Conservation (phyloP, 2,888 invertebrate genomes). For the Timandra comae region DNA sequence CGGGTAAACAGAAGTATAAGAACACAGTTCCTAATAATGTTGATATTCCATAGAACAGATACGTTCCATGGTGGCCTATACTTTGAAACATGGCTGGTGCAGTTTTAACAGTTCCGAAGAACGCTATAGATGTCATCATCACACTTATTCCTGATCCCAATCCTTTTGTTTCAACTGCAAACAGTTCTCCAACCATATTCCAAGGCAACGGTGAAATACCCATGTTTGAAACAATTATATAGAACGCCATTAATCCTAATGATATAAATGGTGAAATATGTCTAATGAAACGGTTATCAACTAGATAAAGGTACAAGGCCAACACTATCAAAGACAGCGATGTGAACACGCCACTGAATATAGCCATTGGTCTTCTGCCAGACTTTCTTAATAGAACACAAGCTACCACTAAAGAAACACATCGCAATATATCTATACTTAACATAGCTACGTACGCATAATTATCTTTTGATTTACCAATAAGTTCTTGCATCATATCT, state of each 20-base stretch:
- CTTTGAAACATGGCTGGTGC: constrained; percentile 77
- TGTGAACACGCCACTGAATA: constrained; percentile 80
- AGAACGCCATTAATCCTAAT: constrained; percentile 72
- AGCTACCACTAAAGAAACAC: constrained; percentile 76
- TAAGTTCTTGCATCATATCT: constrained; percentile 78
- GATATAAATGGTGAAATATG: constrained; percentile 53
- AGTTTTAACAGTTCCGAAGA: constrained; percentile 81
- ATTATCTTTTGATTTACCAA: constrained; percentile 60
- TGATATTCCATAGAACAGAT: constrained; percentile 78
- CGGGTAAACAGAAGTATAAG: constrained; percentile 79
- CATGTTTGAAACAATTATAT: constrained; percentile 76
- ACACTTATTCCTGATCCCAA: constrained; percentile 82
- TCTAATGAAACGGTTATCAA: constrained; percentile 34
- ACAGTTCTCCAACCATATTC: constrained; percentile 85
- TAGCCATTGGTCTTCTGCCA: constrained; percentile 79
- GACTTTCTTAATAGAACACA: constrained; percentile 77
- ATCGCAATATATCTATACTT: constrained; percentile 79
- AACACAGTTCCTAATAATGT: constrained; percentile 78
- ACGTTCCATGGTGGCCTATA: constrained; percentile 78
- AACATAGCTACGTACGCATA: constrained; percentile 80
- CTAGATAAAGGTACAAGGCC: constrained; percentile 64
- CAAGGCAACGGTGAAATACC: constrained; percentile 83
- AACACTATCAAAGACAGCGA: constrained; percentile 74
- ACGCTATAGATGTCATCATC: constrained; percentile 80
- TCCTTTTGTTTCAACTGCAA: constrained; percentile 79